Evolutionary conservation across 2,797 vertebrate species (phyloP).

Genomic region (Glyptemys insculpta): DNA sequence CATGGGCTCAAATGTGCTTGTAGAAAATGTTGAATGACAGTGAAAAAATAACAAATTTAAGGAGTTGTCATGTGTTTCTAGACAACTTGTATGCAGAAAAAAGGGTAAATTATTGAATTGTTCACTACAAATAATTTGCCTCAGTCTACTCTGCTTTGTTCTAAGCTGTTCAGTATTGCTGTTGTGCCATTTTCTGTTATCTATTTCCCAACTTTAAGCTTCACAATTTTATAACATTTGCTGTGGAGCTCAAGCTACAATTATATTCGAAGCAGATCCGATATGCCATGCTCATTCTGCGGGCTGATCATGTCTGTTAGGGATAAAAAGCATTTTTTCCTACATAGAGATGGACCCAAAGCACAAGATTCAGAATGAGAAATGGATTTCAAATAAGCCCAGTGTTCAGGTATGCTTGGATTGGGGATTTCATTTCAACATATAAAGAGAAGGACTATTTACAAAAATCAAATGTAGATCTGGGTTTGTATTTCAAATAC

Average conservation of each 20-base stretch:
- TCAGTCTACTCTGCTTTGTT: neutral
- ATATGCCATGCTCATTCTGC: slow-evolving; percentile 15
- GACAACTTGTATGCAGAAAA: neutral
- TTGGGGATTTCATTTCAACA: neutral
- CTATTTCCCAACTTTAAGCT: neutral
- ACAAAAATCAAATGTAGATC: neutral
- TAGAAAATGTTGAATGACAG: neutral
- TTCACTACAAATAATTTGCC: neutral
- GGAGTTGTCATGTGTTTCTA: neutral
- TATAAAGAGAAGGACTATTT: neutral
- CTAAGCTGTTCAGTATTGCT: neutral
- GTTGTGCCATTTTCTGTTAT: neutral
- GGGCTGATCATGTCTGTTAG: neutral
- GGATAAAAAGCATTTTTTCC: neutral
- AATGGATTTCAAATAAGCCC: neutral
- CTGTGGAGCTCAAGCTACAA: neutral
- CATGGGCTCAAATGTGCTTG: neutral
- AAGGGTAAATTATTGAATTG: neutral
- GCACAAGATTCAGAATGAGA: neutral
- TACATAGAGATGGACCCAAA: neutral
- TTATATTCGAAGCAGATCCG: neutral
- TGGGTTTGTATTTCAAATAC: slow-evolving; percentile 9
- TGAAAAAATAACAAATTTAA: neutral
- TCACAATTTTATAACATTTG: neutral
- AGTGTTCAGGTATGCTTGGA: neutral